Evolutionary conservation across 2,113 vertebrate species (phyloP).

Genomic region (Lasiurus cinereus): DNA sequence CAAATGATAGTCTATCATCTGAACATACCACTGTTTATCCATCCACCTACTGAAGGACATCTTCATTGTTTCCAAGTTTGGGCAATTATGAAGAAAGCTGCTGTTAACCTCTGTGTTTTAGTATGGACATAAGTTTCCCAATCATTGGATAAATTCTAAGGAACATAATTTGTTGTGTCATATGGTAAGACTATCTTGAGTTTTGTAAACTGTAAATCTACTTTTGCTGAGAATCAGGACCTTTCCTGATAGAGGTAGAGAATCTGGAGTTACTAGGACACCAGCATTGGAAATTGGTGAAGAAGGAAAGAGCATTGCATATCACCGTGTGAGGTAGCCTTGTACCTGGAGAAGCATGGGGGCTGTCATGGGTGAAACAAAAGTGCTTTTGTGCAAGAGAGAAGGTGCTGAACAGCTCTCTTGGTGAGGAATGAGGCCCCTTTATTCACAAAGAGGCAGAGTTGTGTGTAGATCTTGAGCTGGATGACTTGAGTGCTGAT

Average conservation of each 20-base stretch:
- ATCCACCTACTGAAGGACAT: background rate
- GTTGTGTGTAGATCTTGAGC: background rate
- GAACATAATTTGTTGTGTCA: background rate
- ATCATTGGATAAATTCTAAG: background rate
- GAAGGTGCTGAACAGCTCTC: background rate
- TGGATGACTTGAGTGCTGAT: background rate
- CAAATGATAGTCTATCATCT: background rate
- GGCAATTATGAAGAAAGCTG: background rate
- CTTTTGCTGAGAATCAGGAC: background rate
- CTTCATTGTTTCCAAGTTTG: background rate
- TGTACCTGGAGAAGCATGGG: background rate
- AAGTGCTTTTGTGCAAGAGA: background rate
- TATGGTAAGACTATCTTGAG: background rate
- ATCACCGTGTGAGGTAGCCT: background rate
- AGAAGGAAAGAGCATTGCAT: background rate
- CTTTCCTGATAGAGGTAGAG: background rate
- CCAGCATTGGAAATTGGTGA: background rate
- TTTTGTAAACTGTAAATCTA: background rate
- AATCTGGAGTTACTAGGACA: background rate
- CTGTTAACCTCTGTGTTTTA: background rate
- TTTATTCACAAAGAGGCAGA: slow-evolving; percentile 63
- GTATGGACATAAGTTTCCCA: background rate
- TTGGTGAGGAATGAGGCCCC: background rate
- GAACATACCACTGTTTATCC: background rate
- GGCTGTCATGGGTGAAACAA: background rate